Evolutionary conservation across 2,797 vertebrate genomes (phyloP).

Genomic region (Xenops minutus): DNA sequence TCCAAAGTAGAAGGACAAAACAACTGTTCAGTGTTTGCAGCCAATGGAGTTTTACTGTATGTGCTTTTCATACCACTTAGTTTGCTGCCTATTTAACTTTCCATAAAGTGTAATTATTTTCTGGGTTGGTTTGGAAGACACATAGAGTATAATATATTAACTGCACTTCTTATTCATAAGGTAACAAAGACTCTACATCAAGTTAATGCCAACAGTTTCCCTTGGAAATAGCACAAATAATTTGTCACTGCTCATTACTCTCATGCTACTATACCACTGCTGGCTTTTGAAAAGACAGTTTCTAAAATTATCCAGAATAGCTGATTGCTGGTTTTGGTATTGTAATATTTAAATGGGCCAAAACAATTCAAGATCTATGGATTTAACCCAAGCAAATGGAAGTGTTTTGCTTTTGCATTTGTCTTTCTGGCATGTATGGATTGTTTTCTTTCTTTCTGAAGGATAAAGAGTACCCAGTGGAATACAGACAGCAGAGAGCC

Average conservation of each 20-base stretch:
- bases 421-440: slow-evolving; percentile 31
- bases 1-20: slow-evolving; percentile 59
- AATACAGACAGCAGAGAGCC: not conserved
- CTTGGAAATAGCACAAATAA: slow-evolving; percentile 68
- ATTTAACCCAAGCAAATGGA: slow-evolving; percentile 14
- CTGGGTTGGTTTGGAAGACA: slow-evolving; percentile 53
- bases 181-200: slow-evolving; percentile 57
- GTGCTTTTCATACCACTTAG: slow-evolving; percentile 24
- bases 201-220: slow-evolving; percentile 55
- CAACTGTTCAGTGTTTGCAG: slow-evolving; percentile 40
- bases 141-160: slow-evolving; percentile 63
- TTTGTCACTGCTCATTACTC: slow-evolving; percentile 59
- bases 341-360: slow-evolving; percentile 46
- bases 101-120: slow-evolving; percentile 66
- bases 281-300: slow-evolving; percentile 54
- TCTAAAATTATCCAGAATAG: slow-evolving; percentile 68
- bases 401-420: slow-evolving; percentile 28
- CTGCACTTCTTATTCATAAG: slow-evolving; percentile 65
- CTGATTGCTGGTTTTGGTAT: slow-evolving; percentile 33
- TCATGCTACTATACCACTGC: slow-evolving; percentile 25
- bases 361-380: slow-evolving; percentile 33
- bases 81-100: slow-evolving; percentile 68
- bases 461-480: not conserved
- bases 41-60: slow-evolving; percentile 25
- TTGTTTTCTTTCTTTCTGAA: slow-evolving; percentile 28